Base-by-base conservation (phyloP, 2,113 vertebrate genomes). In the Malurus cyaneus region DNA sequence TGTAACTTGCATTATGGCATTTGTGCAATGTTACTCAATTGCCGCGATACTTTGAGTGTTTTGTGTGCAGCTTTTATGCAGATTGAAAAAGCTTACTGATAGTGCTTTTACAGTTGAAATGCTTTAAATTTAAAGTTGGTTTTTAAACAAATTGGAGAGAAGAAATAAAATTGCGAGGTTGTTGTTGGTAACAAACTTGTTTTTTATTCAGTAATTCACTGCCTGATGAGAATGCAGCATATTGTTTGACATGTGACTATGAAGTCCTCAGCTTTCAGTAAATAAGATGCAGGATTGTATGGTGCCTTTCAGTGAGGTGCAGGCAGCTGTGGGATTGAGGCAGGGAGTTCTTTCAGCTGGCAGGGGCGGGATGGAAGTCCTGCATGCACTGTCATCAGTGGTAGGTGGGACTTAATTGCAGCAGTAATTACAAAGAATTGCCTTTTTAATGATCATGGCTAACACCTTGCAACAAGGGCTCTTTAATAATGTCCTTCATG, bases 201-300 rank as follows among this genome's bases (percentile, higher is more conserved):
- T 5, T 46, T 61, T 86, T 76, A 60, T 49, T 12, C 20, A 29
- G 46, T 76, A 65, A 61, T 91, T 80, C 36, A 39, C 15, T 80
- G 39, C 42, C 47, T 57, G n/a, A 34, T 54, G 16, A 53, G 14
- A 70, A 39, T 50, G 29, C 17, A 42, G 13, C 23, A 12, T 49
- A 47, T 57, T 91, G 20, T 62, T 86, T 94, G 64, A 29, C 36
- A 14, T 14, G 2, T 57, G 50, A 26, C 21, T 5, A 11, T 14
- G 9, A 54, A 84, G 26, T 50, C 36, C 46, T 88, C 34, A 64
- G 46, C 42, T 89, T 74, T 78, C 54, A 77, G 53, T 60, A 36
- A 50, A 41, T 42, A 31, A 17, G 0, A 0, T 60, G 11, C 11
- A 36, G 50, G 32, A 18, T 24, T 66, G 34, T 31, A 0, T 69